Percentiles rank a stretch among this genome's conserved stretches.
These are phyloP conservation scores for Tribolium madens DNA, from an alignment of 1,140 invertebrate genomes.

Conservation along the genomic window DNA sequence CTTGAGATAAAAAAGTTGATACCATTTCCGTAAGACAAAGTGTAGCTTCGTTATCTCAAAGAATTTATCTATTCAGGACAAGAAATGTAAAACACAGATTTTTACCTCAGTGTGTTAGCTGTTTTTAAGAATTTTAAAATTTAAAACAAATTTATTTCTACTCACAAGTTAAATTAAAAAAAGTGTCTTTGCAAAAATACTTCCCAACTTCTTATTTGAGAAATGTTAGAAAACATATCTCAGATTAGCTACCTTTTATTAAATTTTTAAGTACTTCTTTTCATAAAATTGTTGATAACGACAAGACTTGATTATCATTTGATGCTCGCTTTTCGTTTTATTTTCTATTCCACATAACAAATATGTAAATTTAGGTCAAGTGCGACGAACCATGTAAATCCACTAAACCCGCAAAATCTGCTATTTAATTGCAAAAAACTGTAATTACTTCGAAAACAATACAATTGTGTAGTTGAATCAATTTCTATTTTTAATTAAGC, in stretches of 20 bases:
- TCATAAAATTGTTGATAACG: background rate
- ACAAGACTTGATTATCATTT: conserved; percentile 1
- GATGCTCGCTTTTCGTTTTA: background rate
- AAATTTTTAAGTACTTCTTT: background rate
- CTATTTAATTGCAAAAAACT: too few relatives aligned
- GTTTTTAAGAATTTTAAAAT: too few relatives aligned
- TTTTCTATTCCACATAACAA: background rate
- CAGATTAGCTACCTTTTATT: conserved; percentile 15
- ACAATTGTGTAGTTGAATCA: background rate
- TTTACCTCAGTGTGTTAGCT: too few relatives aligned
- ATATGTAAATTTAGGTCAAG: background rate
- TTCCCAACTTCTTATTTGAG: too few relatives aligned
- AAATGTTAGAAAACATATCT: too few relatives aligned
- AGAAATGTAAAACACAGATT: background rate
- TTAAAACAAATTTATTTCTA: too few relatives aligned
- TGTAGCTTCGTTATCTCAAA: conserved; percentile 8
- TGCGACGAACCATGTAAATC: background rate
- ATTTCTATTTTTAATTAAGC: background rate
- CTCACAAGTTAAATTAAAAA: too few relatives aligned
- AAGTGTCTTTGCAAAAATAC: background rate
- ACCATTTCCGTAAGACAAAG: background rate
- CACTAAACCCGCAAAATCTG: background rate
- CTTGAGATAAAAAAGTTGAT: conserved; percentile 1
- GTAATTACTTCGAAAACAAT: too few relatives aligned
- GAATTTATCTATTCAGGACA: background rate